Evolutionary conservation across 2,113 vertebrate genomes (phyloP).

Genomic region (Heterotis niloticus): DNA sequence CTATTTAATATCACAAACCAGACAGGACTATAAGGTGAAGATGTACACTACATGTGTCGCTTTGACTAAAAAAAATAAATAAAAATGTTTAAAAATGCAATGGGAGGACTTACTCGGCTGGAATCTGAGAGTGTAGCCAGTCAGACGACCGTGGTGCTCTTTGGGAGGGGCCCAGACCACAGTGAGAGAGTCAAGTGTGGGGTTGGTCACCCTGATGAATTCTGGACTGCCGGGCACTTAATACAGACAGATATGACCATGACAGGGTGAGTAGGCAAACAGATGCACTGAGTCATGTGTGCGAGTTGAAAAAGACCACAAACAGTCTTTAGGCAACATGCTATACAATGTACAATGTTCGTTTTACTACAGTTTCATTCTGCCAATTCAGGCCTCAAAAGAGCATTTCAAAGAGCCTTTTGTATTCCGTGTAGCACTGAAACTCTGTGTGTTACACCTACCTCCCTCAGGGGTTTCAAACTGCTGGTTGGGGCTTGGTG

Average conservation of each 20-base stretch:
- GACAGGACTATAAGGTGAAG: too few species aligned
- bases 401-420: slow-evolving; percentile 8
- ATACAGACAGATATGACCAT: slow-evolving; percentile 9
- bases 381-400: too few species aligned
- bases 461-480: slow-evolving; percentile 93
- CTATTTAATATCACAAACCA: not conserved
- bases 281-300: not conserved
- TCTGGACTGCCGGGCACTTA: slow-evolving; percentile 82
- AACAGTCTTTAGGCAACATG: not conserved
- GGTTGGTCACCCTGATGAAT: slow-evolving; percentile 72
- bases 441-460: slow-evolving; percentile 46
- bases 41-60: too few species aligned
- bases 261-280: not conserved
- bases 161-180: slow-evolving; percentile 83
- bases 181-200: slow-evolving; percentile 77
- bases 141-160: slow-evolving; percentile 79
- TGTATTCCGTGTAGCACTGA: not conserved
- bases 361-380: not conserved
- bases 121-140: slow-evolving; percentile 81
- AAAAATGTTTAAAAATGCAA: not conserved
- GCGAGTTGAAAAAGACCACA: not conserved
- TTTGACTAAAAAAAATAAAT: not conserved
- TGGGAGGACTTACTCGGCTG: slow-evolving; percentile 76
- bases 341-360: not conserved
- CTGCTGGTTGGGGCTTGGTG: slow-evolving; percentile 67